Percentiles rank a stretch among this genome's conserved stretches.
Conservation (phyloP, 2,113 vertebrate genomes). For the Aramus guarauna region DNA sequence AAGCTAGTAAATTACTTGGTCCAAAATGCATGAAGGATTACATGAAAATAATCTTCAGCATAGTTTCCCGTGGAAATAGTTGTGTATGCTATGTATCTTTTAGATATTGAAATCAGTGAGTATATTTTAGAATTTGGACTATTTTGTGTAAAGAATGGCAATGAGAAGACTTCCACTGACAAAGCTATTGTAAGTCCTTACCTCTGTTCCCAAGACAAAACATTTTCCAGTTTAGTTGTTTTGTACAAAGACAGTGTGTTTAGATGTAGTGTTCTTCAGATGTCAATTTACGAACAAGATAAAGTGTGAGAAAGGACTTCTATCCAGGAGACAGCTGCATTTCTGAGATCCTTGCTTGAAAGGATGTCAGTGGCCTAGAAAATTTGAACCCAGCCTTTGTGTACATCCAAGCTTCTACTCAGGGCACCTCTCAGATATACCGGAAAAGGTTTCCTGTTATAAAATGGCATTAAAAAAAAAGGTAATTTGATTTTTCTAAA, state of each 20-base stretch:
- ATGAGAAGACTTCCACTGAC: background rate
- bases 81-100: background rate
- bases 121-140: background rate
- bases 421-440: background rate
- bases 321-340: fast-evolving
- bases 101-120: background rate
- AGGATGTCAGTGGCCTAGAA: background rate
- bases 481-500: background rate
- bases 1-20: background rate
- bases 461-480: background rate
- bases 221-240: background rate
- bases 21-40: background rate
- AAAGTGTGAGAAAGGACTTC: background rate
- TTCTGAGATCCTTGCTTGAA: background rate
- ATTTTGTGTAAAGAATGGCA: background rate
- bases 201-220: background rate
- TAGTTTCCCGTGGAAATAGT: background rate
- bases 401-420: background rate
- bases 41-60: background rate
- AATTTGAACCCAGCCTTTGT: background rate
- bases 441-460: background rate
- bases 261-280: background rate
- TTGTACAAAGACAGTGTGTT: background rate
- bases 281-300: background rate
- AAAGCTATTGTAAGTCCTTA: background rate